Conservation (phyloP, 2,113 vertebrate genomes). For the Pollimyrus isidori region DNA sequence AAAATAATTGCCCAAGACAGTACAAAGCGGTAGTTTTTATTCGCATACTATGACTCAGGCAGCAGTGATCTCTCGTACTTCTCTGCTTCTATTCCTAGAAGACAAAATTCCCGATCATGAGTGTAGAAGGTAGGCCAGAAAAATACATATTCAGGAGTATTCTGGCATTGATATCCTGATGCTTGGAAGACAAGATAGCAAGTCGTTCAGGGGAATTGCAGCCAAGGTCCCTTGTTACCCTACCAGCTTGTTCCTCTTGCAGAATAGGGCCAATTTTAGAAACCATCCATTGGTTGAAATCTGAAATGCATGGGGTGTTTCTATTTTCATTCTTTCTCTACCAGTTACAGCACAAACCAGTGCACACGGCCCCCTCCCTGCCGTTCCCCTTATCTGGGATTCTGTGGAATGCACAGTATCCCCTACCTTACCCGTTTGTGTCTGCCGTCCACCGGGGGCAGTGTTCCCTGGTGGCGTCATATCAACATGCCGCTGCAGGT, state of each 20-base stretch:
- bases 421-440: neutral
- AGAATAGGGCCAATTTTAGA: neutral
- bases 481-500: conserved; percentile 12
- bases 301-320: neutral
- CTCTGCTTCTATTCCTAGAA: neutral
- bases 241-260: neutral
- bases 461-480: neutral
- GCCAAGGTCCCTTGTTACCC: neutral
- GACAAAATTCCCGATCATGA: neutral
- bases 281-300: neutral
- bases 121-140: neutral
- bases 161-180: neutral
- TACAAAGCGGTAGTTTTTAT: neutral
- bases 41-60: neutral
- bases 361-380: neutral
- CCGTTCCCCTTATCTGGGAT: neutral
- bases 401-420: neutral
- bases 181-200: neutral
- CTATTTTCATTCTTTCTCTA: neutral
- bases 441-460: neutral
- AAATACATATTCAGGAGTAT: neutral
- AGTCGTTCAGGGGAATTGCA: neutral
- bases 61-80: neutral
- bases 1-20: neutral
- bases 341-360: neutral